A percentile compares a stretch with the other conserved stretches of the same genome.
Evolutionary conservation across 2,113 vertebrate species (phyloP).

Genomic region (Typhlomys cinereus): DNA sequence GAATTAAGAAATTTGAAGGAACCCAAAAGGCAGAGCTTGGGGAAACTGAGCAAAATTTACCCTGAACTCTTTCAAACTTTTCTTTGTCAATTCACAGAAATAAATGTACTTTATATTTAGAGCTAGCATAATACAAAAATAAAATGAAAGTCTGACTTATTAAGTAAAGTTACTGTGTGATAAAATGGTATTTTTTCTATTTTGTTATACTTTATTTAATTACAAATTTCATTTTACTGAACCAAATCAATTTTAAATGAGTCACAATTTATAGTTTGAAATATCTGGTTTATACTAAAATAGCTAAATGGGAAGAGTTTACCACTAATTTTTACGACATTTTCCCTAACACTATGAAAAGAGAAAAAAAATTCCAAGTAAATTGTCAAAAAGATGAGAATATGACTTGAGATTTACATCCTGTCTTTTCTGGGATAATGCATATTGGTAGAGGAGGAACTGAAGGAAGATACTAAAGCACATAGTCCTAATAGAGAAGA

Average conservation of each 20-base stretch:
- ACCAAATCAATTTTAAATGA: not conserved
- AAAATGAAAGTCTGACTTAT: not conserved
- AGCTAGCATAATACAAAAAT: too few species aligned
- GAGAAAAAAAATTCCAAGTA: constrained; percentile 5
- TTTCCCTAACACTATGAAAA: constrained; percentile 4
- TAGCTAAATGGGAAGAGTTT: constrained; percentile 14
- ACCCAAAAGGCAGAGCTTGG: not conserved
- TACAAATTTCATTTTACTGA: constrained; percentile 21
- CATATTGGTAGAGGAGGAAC: not conserved
- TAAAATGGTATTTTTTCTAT: not conserved
- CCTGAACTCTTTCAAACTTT: not conserved
- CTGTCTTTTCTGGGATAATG: not conserved
- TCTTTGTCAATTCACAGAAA: not conserved
- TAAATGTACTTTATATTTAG: not conserved
- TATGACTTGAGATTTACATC: constrained; percentile 22
- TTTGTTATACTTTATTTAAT: constrained; percentile 19
- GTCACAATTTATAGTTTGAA: not conserved
- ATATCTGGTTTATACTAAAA: not conserved
- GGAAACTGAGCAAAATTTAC: not conserved
- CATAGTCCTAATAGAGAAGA: not conserved
- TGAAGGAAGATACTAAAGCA: not conserved
- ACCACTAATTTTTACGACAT: not conserved
- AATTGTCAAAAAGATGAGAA: not conserved
- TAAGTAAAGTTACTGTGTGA: not conserved
- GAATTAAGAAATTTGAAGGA: not conserved